Percentiles rank a stretch among this genome's conserved stretches.
Conservation (phyloP, 2,113 vertebrate genomes). For the Thryonomys swinderianus region DNA sequence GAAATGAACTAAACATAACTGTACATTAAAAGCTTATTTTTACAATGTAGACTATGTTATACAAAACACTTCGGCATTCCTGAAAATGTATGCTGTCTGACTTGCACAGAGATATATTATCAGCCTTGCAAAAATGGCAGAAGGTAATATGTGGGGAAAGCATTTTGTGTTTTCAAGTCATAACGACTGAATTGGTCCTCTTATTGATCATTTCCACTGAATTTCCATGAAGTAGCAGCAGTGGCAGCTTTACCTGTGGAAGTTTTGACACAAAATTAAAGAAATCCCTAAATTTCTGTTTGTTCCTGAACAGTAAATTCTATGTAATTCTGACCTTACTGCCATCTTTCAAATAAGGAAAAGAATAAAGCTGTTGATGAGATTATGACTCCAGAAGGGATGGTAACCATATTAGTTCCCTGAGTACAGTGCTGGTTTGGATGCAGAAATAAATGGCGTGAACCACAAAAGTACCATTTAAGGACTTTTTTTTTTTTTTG, state of each 20-base stretch:
- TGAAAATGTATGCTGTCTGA: background rate
- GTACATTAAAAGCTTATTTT: constrained; percentile 24
- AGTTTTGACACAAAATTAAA: background rate
- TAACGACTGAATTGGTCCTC: background rate
- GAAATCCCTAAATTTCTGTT: background rate
- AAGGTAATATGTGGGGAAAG: background rate
- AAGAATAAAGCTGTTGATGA: background rate
- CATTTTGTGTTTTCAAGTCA: background rate
- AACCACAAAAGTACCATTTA: background rate
- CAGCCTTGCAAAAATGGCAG: background rate
- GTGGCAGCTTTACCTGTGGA: background rate
- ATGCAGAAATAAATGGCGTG: background rate
- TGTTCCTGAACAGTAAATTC: background rate
- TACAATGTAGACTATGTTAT: background rate
- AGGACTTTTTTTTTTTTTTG: too few relatives aligned
- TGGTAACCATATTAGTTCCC: background rate
- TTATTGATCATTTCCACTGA: background rate
- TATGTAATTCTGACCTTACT: background rate
- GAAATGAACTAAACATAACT: background rate
- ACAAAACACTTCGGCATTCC: background rate
- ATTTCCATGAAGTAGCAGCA: background rate
- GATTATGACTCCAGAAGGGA: background rate
- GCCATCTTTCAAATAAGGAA: background rate
- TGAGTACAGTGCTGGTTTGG: background rate
- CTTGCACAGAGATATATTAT: background rate